A percentile compares a stretch with the other conserved stretches of the same genome.
These are phyloP conservation scores for Hypanus sabinus DNA, from an alignment of 2,113 vertebrate species.

Conservation along the genomic window DNA sequence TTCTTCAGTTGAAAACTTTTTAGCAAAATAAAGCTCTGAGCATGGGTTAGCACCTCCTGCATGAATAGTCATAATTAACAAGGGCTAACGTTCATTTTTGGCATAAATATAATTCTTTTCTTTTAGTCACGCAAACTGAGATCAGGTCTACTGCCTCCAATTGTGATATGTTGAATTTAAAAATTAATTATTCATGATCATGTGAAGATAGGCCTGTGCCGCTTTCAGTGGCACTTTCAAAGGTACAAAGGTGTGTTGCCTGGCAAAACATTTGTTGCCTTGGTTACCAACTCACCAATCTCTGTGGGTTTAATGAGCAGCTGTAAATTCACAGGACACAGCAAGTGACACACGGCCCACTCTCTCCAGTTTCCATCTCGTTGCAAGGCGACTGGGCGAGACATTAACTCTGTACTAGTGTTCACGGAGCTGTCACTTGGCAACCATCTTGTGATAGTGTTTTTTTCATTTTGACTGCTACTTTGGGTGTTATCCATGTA, in stretches of 20 bases:
- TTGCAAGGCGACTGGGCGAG: neutral
- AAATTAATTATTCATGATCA: slow-evolving; percentile 26
- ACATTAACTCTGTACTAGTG: neutral
- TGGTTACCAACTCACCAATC: slow-evolving; percentile 10
- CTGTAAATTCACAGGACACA: slow-evolving; percentile 3
- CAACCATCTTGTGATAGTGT: too few relatives aligned
- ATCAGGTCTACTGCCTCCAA: slow-evolving; percentile 26
- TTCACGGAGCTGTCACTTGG: too few relatives aligned
- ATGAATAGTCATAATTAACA: slow-evolving; percentile 18
- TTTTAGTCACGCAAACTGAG: neutral
- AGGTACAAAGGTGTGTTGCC: slow-evolving; percentile 35
- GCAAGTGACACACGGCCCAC: neutral
- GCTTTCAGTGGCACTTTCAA: slow-evolving; percentile 3
- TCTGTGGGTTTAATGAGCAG: slow-evolving; percentile 25
- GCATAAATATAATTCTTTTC: slow-evolving; percentile 23
- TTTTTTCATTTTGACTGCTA: too few relatives aligned
- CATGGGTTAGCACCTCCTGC: neutral
- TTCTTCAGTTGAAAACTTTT: neutral
- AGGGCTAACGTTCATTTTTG: slow-evolving; percentile 4
- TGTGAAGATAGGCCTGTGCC: neutral
- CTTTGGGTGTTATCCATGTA: too few relatives aligned
- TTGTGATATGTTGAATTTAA: slow-evolving; percentile 23
- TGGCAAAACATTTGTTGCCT: slow-evolving; percentile 32
- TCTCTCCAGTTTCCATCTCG: slow-evolving; percentile 1
- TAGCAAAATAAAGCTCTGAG: neutral